Percentiles rank a stretch among this genome's conserved stretches.
Evolutionary conservation across 1,140 invertebrate species (phyloP).

Genomic region (Drosophila subpulchrella): DNA sequence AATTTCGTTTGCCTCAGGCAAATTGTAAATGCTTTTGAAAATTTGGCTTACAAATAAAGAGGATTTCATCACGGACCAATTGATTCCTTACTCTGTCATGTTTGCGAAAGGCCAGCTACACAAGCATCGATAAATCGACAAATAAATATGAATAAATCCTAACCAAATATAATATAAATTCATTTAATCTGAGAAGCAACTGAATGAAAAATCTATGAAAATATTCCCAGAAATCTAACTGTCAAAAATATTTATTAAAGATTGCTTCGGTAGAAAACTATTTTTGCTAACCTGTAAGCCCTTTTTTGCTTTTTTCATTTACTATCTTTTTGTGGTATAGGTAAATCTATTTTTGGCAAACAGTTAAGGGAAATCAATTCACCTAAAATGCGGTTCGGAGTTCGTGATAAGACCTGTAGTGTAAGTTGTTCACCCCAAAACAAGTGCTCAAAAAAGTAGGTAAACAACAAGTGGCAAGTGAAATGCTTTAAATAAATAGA

Average conservation of each 20-base stretch:
- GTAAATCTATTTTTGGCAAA: not conserved
- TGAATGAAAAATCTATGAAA: not conserved
- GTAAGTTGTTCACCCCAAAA: not conserved
- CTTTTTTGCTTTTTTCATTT: no score
- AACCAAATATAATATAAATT: not conserved
- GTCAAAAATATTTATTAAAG: no score
- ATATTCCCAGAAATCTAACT: no score
- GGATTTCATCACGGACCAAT: not conserved
- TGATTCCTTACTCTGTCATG: no score
- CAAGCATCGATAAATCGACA: not conserved
- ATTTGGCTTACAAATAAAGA: not conserved
- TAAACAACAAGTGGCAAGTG: slow-evolving; percentile 37
- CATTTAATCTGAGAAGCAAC: not conserved
- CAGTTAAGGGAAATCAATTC: not conserved
- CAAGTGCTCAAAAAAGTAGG: slow-evolving; percentile 13
- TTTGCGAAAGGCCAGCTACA: not conserved
- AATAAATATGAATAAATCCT: not conserved
- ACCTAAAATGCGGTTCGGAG: not conserved
- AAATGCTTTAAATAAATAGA: slow-evolving; percentile 40
- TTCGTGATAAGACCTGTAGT: not conserved
- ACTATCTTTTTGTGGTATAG: no score
- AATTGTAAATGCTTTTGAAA: not conserved
- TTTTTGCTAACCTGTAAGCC: no score
- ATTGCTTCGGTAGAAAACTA: no score
- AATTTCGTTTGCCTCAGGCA: not conserved